Base-by-base conservation (phyloP, 2,113 vertebrate genomes). In the Colistium nudipinnis region DNA sequence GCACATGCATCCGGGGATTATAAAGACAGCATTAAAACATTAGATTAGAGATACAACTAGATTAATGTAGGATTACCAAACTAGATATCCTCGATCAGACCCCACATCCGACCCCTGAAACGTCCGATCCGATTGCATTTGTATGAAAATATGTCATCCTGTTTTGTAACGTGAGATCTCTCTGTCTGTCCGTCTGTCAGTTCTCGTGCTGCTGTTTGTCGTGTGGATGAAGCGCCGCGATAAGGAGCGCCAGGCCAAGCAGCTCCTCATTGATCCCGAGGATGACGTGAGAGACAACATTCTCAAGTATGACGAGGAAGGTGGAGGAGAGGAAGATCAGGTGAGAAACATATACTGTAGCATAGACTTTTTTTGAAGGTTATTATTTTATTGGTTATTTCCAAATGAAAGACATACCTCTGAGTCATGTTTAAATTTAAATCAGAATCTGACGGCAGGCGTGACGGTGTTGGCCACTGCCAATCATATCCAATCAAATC, bases 311-410 rank as follows among this genome's bases (percentile, higher is more conserved):
- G 97, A 99, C n/a, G 97, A 99, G 86, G 97, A 99, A 92, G 97
- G 97, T 27, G 97, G 97, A 56, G 97, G 97, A 87, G 97, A 99
- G 88, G 97, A 99, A 91, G 97, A 99, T 90, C 97, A 98, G 96
- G 97, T 98, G 83, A 64, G 78, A 70, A 48, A n/a, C 27, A 24
- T 3, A 16, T 2, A 27, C 24, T n/a, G n/a, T n/a, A 8, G 1
- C 28, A 0, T 17, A 20, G 6, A 39, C 24, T 33, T 4, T 24
- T 48, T 28, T 41, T n/a, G n/a, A n/a, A n/a, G n/a, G n/a, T n/a
- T n/a, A n/a, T n/a, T n/a, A n/a, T n/a, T n/a, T n/a, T 4, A 36
- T 22, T 13, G 22, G 4, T 47, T 30, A 38, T 31, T 45, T 55
- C 44, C 6, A 55, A 7, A 2, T 54, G 33, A 56, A 25, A 38